Evolutionary conservation across 1,140 invertebrate genomes (phyloP), one percentile per base, ranked within the genome.

Genomic region (Phthorimaea operculella): DNA sequence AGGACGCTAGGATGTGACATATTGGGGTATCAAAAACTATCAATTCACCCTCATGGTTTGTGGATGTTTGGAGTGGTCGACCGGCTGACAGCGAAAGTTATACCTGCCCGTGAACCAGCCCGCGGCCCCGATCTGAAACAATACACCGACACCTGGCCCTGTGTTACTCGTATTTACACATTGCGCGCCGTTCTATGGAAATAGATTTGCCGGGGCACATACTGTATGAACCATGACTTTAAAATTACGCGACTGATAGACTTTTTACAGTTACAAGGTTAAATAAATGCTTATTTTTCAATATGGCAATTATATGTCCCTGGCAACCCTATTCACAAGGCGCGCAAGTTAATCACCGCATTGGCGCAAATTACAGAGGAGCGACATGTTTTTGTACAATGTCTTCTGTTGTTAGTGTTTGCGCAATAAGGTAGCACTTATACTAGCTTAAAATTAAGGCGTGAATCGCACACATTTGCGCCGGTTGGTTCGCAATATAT

Each of bases 41-140:
- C n/a, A 74, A 79, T 74, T 79, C 79, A 98, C 96, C 91, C 94
- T 92, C 87, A 96, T 87, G 83, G 94, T 94, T 89, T 92, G 90
- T 79, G 94, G 92, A 88, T 92, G 90, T 87, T 94, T 90, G 72
- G 92, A 93, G 90, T 97, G 96, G 89, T 96, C 94, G 84, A 98
- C 94, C 64, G 95, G 94, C 88, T 98, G 95, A 90, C 96, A 99
- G 82, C 90, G 91, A 88, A 94, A 93, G 87, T 91, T 97, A 91
- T 98, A 98, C 80, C 92, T 91, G 77, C 93, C 91, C 89, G 96
- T 91, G 88, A 94, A 90, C 93, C 93, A 95, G 86, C 93, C 93
- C 72, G 90, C 90, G 85, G 90, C 89, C 85, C 89, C 90, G 87
- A 94, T 93, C 93, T 94, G 91, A 87, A 94, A 93, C 88, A 86